These are phyloP conservation scores for Homarus gammarus DNA, from an alignment of 2,888 invertebrate species.

Conservation along the genomic window DNA sequence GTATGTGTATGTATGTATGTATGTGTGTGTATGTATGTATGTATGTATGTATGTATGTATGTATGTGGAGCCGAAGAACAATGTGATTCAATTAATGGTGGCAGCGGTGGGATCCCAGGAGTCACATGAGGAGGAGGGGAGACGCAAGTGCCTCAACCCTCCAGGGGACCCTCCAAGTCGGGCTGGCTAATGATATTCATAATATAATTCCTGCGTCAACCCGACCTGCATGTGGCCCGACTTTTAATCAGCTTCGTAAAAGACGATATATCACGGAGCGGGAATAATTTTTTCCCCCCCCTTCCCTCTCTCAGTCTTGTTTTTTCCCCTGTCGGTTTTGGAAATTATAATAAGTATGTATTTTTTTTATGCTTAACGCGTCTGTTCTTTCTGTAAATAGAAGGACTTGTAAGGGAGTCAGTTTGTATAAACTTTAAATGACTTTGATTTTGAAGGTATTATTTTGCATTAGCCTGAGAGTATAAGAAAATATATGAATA, in stretches of 20 bases:
- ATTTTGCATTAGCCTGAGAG: too few relatives aligned
- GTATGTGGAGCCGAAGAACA: not conserved
- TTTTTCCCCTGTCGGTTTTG: not conserved
- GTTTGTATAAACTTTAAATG: too few relatives aligned
- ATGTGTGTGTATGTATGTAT: constrained; percentile 33
- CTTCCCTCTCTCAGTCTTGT: not conserved
- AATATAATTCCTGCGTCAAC: not conserved
- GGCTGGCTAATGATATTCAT: constrained; percentile 1
- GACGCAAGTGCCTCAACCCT: not conserved
- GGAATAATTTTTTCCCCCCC: not conserved
- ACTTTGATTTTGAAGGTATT: too few relatives aligned
- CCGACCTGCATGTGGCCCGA: not conserved
- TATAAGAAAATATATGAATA: too few relatives aligned
- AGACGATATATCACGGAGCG: not conserved
- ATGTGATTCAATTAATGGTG: constrained; percentile 4
- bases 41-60: too few relatives aligned
- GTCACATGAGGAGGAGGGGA: not conserved
- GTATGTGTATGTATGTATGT: constrained; percentile 26
- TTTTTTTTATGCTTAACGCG: too few relatives aligned
- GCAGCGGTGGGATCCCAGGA: not conserved
- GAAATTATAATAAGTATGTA: too few relatives aligned
- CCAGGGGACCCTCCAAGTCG: not conserved
- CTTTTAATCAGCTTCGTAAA: not conserved
- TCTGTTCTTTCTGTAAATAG: too few relatives aligned
- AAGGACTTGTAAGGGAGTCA: too few relatives aligned